Conservation (phyloP, 2,797 vertebrate genomes). For the Babyrousa celebensis region DNA sequence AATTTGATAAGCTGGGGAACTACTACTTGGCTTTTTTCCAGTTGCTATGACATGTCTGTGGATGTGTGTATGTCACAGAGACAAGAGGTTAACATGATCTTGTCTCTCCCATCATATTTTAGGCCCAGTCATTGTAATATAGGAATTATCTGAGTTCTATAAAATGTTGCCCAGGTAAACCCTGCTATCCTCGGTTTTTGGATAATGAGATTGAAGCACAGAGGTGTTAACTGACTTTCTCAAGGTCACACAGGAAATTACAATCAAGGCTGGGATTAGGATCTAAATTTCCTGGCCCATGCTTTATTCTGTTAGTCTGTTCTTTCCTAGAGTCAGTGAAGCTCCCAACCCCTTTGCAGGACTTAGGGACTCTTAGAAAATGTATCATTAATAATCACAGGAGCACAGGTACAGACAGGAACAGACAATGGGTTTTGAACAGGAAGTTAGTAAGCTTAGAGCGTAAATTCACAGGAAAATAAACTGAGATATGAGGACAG, state of each 20-base stretch:
- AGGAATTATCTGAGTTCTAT: not conserved
- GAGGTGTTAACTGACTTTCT: not conserved
- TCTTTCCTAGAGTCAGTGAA: not conserved
- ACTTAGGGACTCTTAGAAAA: not conserved
- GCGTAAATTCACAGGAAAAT: constrained; percentile 42
- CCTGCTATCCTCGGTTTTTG: constrained; percentile 17
- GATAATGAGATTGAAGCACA: not conserved
- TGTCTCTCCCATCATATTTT: not conserved
- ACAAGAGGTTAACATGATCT: not conserved
- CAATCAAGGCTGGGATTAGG: not conserved
- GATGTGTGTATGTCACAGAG: not conserved
- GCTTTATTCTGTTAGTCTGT: not conserved
- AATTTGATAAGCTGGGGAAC: not conserved
- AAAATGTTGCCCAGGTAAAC: not conserved
- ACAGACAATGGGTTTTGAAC: constrained; percentile 39
- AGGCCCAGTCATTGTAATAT: not conserved
- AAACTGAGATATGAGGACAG: not conserved
- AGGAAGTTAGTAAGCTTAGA: not conserved
- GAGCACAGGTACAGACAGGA: constrained; percentile 27
- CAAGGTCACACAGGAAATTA: constrained; percentile 37
- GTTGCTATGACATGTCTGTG: not conserved
- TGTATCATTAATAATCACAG: not conserved
- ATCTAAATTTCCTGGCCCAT: not conserved
- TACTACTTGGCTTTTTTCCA: not conserved
- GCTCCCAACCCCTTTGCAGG: not conserved